Evolutionary conservation across 1,140 invertebrate species (phyloP).

Genomic region (Neelides sp.): DNA sequence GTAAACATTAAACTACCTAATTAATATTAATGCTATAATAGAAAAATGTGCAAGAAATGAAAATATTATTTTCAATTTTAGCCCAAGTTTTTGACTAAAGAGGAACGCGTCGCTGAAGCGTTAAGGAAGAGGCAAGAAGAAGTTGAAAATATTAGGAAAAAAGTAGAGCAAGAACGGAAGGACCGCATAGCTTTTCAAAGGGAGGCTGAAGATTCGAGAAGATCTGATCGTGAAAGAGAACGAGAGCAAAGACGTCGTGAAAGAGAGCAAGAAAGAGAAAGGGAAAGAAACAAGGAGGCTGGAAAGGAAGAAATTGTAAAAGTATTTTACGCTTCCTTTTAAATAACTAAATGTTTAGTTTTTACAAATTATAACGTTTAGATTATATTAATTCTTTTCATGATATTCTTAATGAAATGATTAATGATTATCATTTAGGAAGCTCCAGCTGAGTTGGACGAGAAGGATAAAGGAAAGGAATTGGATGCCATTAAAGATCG

Average conservation of each 20-base stretch:
- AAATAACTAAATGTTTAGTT: neutral
- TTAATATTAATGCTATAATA: neutral
- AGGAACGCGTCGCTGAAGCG: constrained; percentile 80
- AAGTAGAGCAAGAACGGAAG: constrained; percentile 57
- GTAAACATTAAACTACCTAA: neutral
- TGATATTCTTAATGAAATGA: neutral
- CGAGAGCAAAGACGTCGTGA: constrained; percentile 34
- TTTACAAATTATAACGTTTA: neutral
- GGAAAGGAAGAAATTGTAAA: constrained; percentile 35
- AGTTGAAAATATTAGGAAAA: constrained; percentile 53
- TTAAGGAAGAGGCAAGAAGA: constrained; percentile 76
- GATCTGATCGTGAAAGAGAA: constrained; percentile 33
- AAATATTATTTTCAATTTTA: constrained; percentile 33
- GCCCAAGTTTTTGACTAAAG: constrained; percentile 94
- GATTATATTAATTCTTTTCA: neutral
- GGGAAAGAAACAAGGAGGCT: constrained; percentile 35
- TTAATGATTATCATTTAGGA: no score
- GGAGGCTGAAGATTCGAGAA: constrained; percentile 41
- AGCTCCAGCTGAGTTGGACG: constrained; percentile 23
- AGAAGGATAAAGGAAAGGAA: constrained; percentile 80
- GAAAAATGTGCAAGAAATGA: neutral
- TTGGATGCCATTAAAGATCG: constrained; percentile 85
- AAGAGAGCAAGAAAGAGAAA: constrained; percentile 36
- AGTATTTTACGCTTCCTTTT: constrained; percentile 1
- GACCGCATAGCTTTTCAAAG: constrained; percentile 46